Evolutionary conservation across 53 echinoderm and acorn worm species (phyloP).

Genomic region (Apostichopus leukothele): DNA sequence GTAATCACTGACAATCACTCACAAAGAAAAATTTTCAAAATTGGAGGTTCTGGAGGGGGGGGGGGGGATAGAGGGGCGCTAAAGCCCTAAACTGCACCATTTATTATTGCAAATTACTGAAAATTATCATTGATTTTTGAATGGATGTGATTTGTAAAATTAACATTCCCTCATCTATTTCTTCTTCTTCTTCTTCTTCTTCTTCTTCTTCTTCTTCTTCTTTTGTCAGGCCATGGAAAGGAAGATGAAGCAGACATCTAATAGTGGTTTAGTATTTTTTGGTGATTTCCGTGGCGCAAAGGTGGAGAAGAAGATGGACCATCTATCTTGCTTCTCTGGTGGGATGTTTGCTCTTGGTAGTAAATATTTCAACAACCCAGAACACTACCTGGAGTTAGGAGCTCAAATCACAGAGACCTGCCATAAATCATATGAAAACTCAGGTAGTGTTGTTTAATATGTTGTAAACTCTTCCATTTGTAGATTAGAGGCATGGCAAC

Average conservation of each 20-base stretch:
- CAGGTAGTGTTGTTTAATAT: slow-evolving; percentile 59
- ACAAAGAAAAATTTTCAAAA: too few relatives aligned
- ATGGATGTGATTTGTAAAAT: too few relatives aligned
- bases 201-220: neutral
- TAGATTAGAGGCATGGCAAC: too few relatives aligned
- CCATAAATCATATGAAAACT: slow-evolving; percentile 87
- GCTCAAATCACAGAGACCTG: slow-evolving; percentile 82
- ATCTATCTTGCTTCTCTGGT: slow-evolving; percentile 92
- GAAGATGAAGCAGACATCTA: slow-evolving; percentile 82
- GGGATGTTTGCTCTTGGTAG: slow-evolving; percentile 97
- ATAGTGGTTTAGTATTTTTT: slow-evolving; percentile 80
- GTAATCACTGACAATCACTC: too few relatives aligned
- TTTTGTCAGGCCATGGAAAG: slow-evolving; percentile 72
- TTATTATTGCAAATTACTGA: too few relatives aligned
- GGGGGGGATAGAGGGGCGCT: too few relatives aligned
- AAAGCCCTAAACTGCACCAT: too few relatives aligned
- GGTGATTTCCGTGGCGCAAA: slow-evolving; percentile 86
- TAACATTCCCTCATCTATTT: too few relatives aligned
- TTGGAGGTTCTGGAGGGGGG: too few relatives aligned
- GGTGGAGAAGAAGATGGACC: slow-evolving; percentile 97
- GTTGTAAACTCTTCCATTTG: too few relatives aligned
- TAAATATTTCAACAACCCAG: slow-evolving; percentile 55
- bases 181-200: neutral
- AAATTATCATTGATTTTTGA: too few relatives aligned
- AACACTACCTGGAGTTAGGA: slow-evolving; percentile 81